Conservation (phyloP, 1,140 invertebrate species). For the Leptestheria dahalacensis region DNA sequence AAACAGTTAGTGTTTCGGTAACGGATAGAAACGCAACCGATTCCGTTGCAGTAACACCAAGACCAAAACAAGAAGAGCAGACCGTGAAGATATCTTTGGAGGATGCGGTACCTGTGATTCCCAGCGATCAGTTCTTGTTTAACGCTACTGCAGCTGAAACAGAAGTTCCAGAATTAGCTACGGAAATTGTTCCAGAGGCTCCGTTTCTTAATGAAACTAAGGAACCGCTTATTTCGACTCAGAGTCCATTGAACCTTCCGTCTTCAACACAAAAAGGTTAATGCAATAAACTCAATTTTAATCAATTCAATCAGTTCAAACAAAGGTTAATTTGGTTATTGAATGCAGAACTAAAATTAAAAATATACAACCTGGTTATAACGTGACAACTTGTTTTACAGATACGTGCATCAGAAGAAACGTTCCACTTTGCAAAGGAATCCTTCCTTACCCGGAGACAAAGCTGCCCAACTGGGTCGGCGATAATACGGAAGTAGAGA, state of each 20-base stretch:
- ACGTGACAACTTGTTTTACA: background rate
- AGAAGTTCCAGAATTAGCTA: background rate
- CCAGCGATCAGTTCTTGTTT: no score
- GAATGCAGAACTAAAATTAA: no score
- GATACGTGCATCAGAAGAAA: background rate
- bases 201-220: no score
- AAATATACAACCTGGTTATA: background rate
- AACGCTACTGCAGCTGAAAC: no score
- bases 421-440: slow-evolving; percentile 33
- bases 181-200: background rate
- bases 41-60: background rate
- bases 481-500: slow-evolving; percentile 25
- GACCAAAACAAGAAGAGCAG: background rate
- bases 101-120: background rate
- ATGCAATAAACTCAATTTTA: no score
- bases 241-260: no score
- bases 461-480: slow-evolving; percentile 28
- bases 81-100: background rate
- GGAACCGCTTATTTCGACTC: no score
- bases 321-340: no score
- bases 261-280: no score
- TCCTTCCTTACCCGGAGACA: slow-evolving; percentile 45
- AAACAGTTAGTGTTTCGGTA: no score
- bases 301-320: no score
- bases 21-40: no score